Evolutionary conservation across 2,888 invertebrate species (phyloP), one percentile per base, ranked within the genome.

Genomic region (Sycophila texana): DNA sequence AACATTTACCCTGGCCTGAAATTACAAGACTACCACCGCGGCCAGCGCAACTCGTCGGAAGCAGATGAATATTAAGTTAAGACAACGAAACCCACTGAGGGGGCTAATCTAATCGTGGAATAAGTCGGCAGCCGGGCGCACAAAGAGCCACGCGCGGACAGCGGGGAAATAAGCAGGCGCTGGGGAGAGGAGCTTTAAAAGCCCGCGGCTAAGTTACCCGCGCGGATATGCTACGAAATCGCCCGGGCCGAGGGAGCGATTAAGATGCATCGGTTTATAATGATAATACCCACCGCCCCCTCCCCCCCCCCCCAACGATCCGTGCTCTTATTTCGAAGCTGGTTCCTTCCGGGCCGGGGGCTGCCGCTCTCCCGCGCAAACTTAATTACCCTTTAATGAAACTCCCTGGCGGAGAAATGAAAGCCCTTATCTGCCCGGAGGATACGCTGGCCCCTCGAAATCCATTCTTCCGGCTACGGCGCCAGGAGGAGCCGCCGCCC

Each of bases 321-420:
- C 16, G 2, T 22, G 30, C 55, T 30, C 7, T 66, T 39, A 57
- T 39, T 49, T 60, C 10, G n/a, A 30, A 2, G 39, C 51, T 10
- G 39, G 14, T 49, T 18, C 18, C n/a, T 30, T 26, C 49, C 47
- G 49, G 30, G 22, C 7, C n/a, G 66, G 18, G 18, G 22, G 20
- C 13, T 7, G 74, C 39, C 30, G 60, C 63, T 26, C 81, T 79
- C 80, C 81, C 82, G 80, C 78, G 81, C 84, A 79, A 86, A 87
- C 87, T 89, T 88, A 88, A 89, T 89, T 89, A 87, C 86, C 87
- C 86, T 86, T 88, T 87, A 87, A 89, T 87, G 87, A 87, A 89
- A 87, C 85, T 85, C 84, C 83, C 79, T 30, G 20, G 20, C 75
- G 75, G 85, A 85, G 86, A 87, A 88, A 88, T 86, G 87, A 87